phyloP scores from a whole-genome alignment of 2,888 invertebrate species.

The Morpho deidamia region DNA sequence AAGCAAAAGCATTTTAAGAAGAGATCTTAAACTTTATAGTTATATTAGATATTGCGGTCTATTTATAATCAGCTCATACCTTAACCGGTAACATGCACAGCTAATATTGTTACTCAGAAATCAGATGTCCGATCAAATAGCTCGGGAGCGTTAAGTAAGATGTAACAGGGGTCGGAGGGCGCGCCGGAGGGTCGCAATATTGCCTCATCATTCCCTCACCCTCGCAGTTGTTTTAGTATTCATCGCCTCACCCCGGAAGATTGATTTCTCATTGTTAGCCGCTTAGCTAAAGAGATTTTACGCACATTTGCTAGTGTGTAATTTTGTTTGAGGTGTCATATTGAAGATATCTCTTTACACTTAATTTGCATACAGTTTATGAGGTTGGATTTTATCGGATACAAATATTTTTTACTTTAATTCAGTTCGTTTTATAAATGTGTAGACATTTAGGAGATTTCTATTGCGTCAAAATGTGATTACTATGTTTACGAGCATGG shows the following conservation, averaged over 20 bases:
- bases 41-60: too few relatives aligned
- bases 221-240: slow-evolving; percentile 76
- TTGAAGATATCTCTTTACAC: background rate
- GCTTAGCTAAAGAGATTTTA: slow-evolving; percentile 43
- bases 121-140: slow-evolving; percentile 62
- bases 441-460: background rate
- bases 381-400: background rate
- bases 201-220: slow-evolving; percentile 76
- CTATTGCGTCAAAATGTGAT: too few relatives aligned
- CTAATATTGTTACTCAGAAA: slow-evolving; percentile 51
- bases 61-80: slow-evolving; percentile 16
- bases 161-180: slow-evolving; percentile 61
- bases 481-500: too few relatives aligned
- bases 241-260: slow-evolving; percentile 58
- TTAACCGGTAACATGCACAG: slow-evolving; percentile 27
- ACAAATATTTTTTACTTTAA: too few relatives aligned
- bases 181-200: slow-evolving; percentile 65
- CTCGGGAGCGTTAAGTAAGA: slow-evolving; percentile 67
- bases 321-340: slow-evolving; percentile 7
- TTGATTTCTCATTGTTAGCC: slow-evolving; percentile 61
- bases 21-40: too few relatives aligned
- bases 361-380: slow-evolving; percentile 1
- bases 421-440: background rate
- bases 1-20: too few relatives aligned
- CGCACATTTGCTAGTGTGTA: slow-evolving; percentile 22